Conservation (phyloP, 2,888 invertebrate genomes). For the Torymus auratus region DNA sequence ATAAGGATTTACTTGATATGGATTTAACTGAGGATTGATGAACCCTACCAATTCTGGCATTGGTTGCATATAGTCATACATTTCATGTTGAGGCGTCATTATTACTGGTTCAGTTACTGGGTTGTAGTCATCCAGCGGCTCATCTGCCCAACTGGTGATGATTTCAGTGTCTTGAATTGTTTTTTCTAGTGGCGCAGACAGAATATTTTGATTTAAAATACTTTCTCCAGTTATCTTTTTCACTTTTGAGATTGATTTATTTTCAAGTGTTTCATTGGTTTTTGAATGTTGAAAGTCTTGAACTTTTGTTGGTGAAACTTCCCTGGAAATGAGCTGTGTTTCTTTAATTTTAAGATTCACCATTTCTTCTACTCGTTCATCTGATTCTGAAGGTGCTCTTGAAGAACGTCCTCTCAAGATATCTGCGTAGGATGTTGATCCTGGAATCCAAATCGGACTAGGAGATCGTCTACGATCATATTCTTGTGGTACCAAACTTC, state of each 20-base stretch:
- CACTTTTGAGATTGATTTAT: neutral
- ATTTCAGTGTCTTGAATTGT: conserved; percentile 35
- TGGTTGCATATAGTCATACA: conserved; percentile 77
- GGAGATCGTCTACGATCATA: conserved; percentile 79
- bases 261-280: neutral
- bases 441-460: conserved; percentile 86
- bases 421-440: conserved; percentile 88
- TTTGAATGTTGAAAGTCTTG: neutral
- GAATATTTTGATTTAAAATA: neutral
- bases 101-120: conserved; percentile 48
- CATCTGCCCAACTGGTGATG: conserved; percentile 65
- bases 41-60: conserved; percentile 78
- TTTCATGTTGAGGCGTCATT: conserved; percentile 65
- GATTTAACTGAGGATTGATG: conserved; percentile 78
- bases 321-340: neutral
- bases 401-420: conserved; percentile 81
- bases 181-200: neutral
- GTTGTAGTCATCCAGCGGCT: conserved; percentile 64
- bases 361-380: conserved; percentile 61
- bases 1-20: conserved; percentile 74
- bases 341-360: conserved; percentile 59
- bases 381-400: conserved; percentile 64
- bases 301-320: conserved; percentile 20
- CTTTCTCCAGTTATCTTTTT: neutral
- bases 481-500: conserved; percentile 66